Percentiles rank a stretch among this genome's conserved stretches.
phyloP scores from a whole-genome alignment of 1,140 invertebrate species.

The Chymomyza costata region DNA sequence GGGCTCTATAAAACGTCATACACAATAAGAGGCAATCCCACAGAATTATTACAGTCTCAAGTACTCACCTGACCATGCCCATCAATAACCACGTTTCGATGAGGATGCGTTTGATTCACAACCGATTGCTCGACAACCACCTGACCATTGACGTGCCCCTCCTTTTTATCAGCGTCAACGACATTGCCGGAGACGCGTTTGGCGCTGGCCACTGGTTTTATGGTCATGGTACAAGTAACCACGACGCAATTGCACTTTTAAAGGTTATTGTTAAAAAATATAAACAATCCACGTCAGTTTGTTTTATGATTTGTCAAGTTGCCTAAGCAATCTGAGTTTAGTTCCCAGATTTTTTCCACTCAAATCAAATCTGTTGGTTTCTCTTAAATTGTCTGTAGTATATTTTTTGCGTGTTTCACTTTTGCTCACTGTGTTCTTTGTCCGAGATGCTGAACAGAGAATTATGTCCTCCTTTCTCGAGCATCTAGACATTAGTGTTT shows the following conservation, averaged over 20 bases:
- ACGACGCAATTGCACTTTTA: constrained; percentile 12
- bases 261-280: too few species aligned
- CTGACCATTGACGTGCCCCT: constrained; percentile 44
- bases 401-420: constrained; percentile 9
- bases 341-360: too few species aligned
- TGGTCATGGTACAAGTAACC: constrained; percentile 43
- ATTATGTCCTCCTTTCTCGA: too few species aligned
- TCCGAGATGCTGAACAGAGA: constrained; percentile 12
- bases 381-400: background rate
- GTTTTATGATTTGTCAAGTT: background rate
- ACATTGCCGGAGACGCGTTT: constrained; percentile 47
- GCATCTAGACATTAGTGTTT: too few species aligned
- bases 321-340: too few species aligned
- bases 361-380: constrained; percentile 12
- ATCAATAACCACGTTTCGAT: constrained; percentile 59
- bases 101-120: constrained; percentile 55
- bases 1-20: constrained; percentile 51
- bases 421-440: constrained; percentile 21
- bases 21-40: background rate
- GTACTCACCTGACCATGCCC: constrained; percentile 48
- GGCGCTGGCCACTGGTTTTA: constrained; percentile 63
- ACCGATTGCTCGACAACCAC: constrained; percentile 59
- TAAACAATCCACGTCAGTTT: too few species aligned
- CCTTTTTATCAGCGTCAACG: constrained; percentile 50
- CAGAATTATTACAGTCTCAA: background rate